Base-by-base conservation (phyloP, 2,113 vertebrate genomes). In the Arenaria interpres region DNA sequence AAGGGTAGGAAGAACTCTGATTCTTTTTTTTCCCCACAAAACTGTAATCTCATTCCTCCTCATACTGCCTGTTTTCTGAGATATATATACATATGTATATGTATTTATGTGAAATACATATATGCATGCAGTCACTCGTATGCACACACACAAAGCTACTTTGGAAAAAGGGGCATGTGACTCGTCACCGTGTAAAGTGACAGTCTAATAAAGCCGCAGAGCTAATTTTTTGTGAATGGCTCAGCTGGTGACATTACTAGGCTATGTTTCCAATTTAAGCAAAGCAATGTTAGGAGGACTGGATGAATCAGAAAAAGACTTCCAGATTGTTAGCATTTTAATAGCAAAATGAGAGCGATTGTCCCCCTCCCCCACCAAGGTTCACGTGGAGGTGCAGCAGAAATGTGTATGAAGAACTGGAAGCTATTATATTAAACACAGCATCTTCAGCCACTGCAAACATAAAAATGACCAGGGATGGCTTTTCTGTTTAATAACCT, bases 231-330 rank as follows among this genome's bases (percentile, higher is more conserved):
- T 67, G 72, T 89, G 37, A 78, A 92, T 91, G 53, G 80, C 87
- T 93, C 94, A 94, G 67, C 62, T 95, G 88, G 32, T 79, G 87
- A 87, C 60, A 57, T 85, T 90, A 54, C 46, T 93, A 69, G 66
- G 72, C 86, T 94, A 14, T 71, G 62, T 86, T 96, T 94, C 66
- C 80, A 92, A 77, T 94, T 94, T 87, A 88, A 92, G 66, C 77
- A 73, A 89, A 95, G 48, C 81, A 93, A 91, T 96, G 56, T 96
- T 78, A 43, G 57, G 85, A 96, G 88, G 59, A 53, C 79, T 69
- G 77, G 75, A 80, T 94, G 87, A 84, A 68, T 28, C 72, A 73
- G 71, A 71, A 83, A 91, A 86, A 79, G 66, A 8, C 71, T 87
- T 89, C 10, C 32, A 83, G 39, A 53, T 63, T 75, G 57, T 79